A percentile compares a stretch with the other conserved stretches of the same genome.
phyloP scores from a whole-genome alignment of 2,113 vertebrate species.

The Scortum barcoo region DNA sequence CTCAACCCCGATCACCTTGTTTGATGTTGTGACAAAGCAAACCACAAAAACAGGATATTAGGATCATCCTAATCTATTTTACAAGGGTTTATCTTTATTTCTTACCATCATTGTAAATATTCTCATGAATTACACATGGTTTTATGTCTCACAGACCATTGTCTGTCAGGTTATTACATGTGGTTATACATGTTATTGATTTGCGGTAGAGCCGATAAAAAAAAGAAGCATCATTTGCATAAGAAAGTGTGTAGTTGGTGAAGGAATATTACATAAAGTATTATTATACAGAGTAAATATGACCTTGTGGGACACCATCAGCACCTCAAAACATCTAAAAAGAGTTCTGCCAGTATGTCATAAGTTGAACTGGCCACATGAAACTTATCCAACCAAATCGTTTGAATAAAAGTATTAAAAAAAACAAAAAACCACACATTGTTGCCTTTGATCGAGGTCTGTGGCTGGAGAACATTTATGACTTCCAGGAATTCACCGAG shows the following conservation, averaged over 20 bases:
- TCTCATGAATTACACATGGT: neutral
- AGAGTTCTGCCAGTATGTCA: neutral
- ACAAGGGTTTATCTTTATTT: neutral
- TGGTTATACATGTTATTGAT: neutral
- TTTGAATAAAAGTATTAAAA: neutral
- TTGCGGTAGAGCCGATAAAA: neutral
- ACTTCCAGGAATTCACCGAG: neutral
- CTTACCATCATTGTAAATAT: neutral
- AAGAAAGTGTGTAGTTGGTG: neutral
- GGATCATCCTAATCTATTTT: neutral
- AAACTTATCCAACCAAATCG: neutral
- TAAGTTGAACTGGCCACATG: neutral
- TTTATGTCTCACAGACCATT: neutral
- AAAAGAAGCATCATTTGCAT: neutral
- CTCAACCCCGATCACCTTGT: neutral
- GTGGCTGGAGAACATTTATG: neutral
- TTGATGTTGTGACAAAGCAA: neutral
- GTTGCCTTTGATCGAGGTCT: neutral
- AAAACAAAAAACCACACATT: neutral
- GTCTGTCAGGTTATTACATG: neutral
- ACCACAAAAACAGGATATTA: neutral
- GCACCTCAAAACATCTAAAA: neutral
- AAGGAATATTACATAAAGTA: too few relatives aligned
- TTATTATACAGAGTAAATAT: neutral
- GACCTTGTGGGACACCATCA: neutral